These are phyloP conservation scores for Dusona sp. DNA, from an alignment of 2,888 invertebrate species.

Conservation along the genomic window DNA sequence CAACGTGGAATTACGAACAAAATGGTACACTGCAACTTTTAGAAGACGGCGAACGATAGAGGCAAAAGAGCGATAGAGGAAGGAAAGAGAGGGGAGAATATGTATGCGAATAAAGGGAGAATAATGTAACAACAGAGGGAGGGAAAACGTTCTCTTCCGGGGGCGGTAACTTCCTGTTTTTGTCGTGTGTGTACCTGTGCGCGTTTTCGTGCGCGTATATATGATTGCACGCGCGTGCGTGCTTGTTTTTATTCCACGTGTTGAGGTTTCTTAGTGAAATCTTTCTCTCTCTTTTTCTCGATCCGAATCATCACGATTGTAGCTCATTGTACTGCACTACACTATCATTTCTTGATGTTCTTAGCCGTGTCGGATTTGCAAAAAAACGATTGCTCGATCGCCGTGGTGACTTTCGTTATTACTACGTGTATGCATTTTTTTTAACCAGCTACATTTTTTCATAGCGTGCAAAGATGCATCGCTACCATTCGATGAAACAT, in stretches of 20 bases:
- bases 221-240: constrained; percentile 28
- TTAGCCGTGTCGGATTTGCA: no score
- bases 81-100: constrained; percentile 3
- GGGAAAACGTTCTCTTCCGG: constrained; percentile 71
- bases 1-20: constrained; percentile 9
- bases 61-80: not conserved
- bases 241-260: not conserved
- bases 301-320: no score
- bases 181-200: constrained; percentile 55
- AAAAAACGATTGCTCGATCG: no score
- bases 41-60: constrained; percentile 23
- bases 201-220: constrained; percentile 10
- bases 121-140: constrained; percentile 66
- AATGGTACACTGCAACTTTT: constrained; percentile 24
- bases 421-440: no score
- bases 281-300: not conserved
- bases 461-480: no score
- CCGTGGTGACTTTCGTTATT: no score
- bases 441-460: no score
- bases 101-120: constrained; percentile 42
- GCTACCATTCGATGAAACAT: no score
- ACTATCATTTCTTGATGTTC: no score
- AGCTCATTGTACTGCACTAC: no score
- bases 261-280: not conserved
- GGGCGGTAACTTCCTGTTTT: constrained; percentile 72